These are phyloP conservation scores for Pocillopora verrucosa DNA, from an alignment of 64 coral and sea anemone genomes.

Conservation along the genomic window DNA sequence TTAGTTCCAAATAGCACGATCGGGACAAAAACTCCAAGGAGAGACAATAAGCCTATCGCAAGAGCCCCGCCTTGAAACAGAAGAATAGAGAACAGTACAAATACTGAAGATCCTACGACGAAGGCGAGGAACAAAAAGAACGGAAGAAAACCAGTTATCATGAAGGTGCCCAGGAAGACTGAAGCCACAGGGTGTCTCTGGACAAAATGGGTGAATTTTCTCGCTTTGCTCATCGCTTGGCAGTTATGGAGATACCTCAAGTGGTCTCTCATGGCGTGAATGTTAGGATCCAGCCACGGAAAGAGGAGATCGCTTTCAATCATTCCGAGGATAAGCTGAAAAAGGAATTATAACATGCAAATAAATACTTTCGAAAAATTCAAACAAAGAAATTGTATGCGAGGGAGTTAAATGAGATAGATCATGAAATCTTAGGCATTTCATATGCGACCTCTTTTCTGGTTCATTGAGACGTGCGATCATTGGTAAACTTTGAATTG, in stretches of 20 bases:
- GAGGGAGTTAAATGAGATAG: too few relatives aligned
- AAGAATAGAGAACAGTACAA: constrained; percentile 21
- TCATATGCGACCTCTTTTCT: too few relatives aligned
- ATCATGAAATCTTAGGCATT: too few relatives aligned
- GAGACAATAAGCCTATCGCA: constrained; percentile 9
- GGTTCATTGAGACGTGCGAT: too few relatives aligned
- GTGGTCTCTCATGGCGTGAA: constrained; percentile 10
- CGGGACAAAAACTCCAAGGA: constrained; percentile 30
- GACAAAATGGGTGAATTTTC: constrained; percentile 8
- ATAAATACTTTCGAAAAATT: too few relatives aligned
- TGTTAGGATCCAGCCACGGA: constrained; percentile 25
- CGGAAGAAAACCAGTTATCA: constrained; percentile 27
- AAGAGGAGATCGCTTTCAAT: constrained; percentile 45
- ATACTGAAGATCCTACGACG: constrained; percentile 29
- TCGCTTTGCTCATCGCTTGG: constrained; percentile 19
- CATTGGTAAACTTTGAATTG: too few relatives aligned
- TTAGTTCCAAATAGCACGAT: constrained; percentile 38
- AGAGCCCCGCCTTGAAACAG: constrained; percentile 37
- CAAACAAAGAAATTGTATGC: too few relatives aligned
- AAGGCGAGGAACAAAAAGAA: constrained; percentile 45
- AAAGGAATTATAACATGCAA: neutral
- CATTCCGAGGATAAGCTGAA: neutral
- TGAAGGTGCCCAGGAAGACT: constrained; percentile 24
- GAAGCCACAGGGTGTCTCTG: constrained; percentile 25
- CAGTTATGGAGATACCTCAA: neutral